Conservation (phyloP, 2,113 vertebrate species). For the Hydrochoerus hydrochaeris region DNA sequence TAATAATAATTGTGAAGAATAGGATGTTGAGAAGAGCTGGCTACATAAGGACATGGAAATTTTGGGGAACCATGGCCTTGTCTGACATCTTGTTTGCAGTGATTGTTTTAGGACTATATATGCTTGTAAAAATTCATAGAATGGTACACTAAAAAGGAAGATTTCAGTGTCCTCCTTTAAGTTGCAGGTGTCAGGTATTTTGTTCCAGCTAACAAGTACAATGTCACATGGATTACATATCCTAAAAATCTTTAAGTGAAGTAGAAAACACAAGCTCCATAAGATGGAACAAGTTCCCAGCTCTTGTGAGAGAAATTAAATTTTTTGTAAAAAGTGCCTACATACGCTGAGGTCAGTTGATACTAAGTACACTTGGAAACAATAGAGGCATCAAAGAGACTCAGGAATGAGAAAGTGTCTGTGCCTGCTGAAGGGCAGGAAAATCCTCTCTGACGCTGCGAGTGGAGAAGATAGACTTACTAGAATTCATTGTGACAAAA, state of each 20-base stretch:
- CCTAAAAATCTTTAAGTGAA: not conserved
- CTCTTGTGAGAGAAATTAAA: not conserved
- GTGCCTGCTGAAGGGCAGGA: not conserved
- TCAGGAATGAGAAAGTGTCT: rapidly evolving
- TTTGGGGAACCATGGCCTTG: not conserved
- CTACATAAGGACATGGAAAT: not conserved
- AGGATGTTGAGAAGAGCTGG: not conserved
- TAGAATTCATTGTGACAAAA: not conserved
- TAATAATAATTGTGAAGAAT: not conserved
- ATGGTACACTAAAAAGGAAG: not conserved
- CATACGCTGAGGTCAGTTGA: not conserved
- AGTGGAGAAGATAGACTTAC: not conserved
- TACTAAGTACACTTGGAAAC: not conserved
- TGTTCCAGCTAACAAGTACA: not conserved
- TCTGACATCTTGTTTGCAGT: not conserved
- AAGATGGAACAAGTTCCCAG: not conserved
- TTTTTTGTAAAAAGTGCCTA: not conserved
- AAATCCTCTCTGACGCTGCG: not conserved
- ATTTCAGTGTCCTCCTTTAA: not conserved
- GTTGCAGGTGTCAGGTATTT: not conserved
- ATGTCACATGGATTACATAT: not conserved
- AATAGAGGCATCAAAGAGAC: too few relatives aligned
- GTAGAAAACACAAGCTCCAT: not conserved
- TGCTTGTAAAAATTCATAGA: not conserved
- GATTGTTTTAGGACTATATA: not conserved